A percentile compares a stretch with the other conserved stretches of the same genome.
Evolutionary conservation across 1,140 invertebrate species (phyloP).

Genomic region (Euglossa dilemma): DNA sequence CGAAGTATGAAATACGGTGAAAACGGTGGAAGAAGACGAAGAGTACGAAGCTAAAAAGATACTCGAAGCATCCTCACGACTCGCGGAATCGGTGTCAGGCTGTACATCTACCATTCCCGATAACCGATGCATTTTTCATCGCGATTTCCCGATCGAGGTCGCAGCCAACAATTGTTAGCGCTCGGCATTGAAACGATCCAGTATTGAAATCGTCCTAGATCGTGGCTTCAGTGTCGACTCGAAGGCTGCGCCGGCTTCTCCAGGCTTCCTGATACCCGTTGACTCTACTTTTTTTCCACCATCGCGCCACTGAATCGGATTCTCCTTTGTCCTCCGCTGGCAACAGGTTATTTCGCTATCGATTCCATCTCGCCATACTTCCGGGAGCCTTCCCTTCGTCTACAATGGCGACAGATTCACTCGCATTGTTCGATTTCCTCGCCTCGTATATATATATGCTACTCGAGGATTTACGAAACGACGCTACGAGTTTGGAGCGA

Average conservation of each 20-base stretch:
- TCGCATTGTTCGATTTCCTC: slow-evolving; percentile 31
- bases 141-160: slow-evolving; percentile 21
- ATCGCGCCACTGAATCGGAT: slow-evolving; percentile 50
- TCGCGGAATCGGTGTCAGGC: slow-evolving; percentile 6
- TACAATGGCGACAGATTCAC: background rate
- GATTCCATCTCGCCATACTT: slow-evolving; percentile 42
- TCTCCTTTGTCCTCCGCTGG: slow-evolving; percentile 44
- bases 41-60: background rate
- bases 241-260: slow-evolving; percentile 32
- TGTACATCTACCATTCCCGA: background rate
- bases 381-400: slow-evolving; percentile 33
- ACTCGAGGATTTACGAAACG: background rate
- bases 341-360: slow-evolving; percentile 46
- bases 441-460: background rate
- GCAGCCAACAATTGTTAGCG: background rate
- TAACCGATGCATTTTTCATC: slow-evolving; percentile 29
- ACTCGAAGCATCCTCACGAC: background rate
- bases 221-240: background rate
- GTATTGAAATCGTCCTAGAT: slow-evolving; percentile 44
- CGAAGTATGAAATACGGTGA: background rate
- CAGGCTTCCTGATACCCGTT: slow-evolving; percentile 37
- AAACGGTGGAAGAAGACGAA: background rate
- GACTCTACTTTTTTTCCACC: slow-evolving; percentile 30
- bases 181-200: slow-evolving; percentile 18
- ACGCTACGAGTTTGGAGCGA: background rate